Percentiles rank a stretch among this genome's conserved stretches.
phyloP scores from a whole-genome alignment of 2,888 invertebrate species.

The Amphipoea oculea region DNA sequence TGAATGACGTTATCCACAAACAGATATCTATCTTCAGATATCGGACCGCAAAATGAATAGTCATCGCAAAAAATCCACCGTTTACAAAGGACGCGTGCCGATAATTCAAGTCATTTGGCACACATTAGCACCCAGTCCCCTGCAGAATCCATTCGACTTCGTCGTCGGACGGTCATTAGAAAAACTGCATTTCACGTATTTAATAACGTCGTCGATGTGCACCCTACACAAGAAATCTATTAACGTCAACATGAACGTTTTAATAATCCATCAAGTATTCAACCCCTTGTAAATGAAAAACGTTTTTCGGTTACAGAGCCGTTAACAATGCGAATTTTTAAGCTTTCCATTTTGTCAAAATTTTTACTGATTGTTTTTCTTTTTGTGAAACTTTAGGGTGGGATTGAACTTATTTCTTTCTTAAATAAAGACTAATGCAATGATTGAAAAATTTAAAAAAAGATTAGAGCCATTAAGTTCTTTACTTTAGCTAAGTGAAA shows the following conservation, averaged over 20 bases:
- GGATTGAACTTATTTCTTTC: background rate
- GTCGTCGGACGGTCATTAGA: constrained; percentile 79
- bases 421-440: constrained; percentile 18
- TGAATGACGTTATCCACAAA: constrained; percentile 53
- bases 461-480: constrained; percentile 27
- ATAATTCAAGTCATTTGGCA: constrained; percentile 81
- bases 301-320: constrained; percentile 47
- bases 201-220: constrained; percentile 85
- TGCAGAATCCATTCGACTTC: constrained; percentile 63
- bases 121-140: constrained; percentile 76
- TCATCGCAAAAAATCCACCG: constrained; percentile 61
- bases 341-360: constrained; percentile 43
- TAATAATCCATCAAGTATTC: constrained; percentile 83
- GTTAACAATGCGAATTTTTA: constrained; percentile 46
- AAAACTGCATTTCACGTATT: constrained; percentile 90
- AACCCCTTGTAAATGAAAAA: constrained; percentile 73
- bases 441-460: constrained; percentile 22
- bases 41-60: constrained; percentile 52
- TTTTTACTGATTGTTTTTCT: constrained; percentile 26
- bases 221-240: constrained; percentile 86
- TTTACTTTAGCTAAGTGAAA: constrained; percentile 25
- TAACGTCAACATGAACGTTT: constrained; percentile 85
- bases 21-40: constrained; percentile 49
- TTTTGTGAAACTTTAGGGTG: background rate
- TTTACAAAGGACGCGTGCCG: constrained; percentile 68